These are phyloP conservation scores for Chondrosia reniformis DNA, from an alignment of 37 sponge, comb jelly and placozoan genomes.

Conservation along the genomic window DNA sequence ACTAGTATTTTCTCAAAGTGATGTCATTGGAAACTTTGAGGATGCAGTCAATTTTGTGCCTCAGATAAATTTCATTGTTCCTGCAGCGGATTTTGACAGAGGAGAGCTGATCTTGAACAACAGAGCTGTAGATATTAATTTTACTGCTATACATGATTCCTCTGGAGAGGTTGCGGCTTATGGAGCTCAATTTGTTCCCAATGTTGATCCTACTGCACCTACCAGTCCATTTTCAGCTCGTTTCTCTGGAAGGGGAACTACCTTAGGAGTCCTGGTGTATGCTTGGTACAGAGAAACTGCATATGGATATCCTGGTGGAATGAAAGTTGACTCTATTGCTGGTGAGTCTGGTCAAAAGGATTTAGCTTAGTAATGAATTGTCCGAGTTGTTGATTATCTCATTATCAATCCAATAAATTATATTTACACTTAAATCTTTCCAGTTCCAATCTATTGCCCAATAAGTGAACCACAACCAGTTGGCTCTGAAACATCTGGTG, in stretches of 20 bases:
- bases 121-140: background rate
- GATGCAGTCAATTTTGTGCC: background rate
- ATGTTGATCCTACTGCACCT: background rate
- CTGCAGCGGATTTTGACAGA: background rate
- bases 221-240: background rate
- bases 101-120: background rate
- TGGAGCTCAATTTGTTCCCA: background rate
- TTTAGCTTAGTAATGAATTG: background rate
- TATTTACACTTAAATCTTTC: too few relatives aligned
- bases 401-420: too few relatives aligned
- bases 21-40: background rate
- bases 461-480: background rate
- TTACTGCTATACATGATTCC: background rate
- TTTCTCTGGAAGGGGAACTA: background rate
- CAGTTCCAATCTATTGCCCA: background rate
- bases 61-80: background rate
- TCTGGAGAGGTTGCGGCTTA: slow-evolving; percentile 1
- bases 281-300: slow-evolving; percentile 33
- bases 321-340: slow-evolving; percentile 33
- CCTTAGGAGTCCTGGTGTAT: slow-evolving; percentile 43
- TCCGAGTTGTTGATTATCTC: too few relatives aligned
- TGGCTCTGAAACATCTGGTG: background rate
- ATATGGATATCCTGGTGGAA: slow-evolving; percentile 63
- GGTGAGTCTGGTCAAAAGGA: slow-evolving; percentile 20
- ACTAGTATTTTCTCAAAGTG: background rate